Base-by-base conservation (phyloP, 2,113 vertebrate genomes). In the Peromyscus maniculatus region DNA sequence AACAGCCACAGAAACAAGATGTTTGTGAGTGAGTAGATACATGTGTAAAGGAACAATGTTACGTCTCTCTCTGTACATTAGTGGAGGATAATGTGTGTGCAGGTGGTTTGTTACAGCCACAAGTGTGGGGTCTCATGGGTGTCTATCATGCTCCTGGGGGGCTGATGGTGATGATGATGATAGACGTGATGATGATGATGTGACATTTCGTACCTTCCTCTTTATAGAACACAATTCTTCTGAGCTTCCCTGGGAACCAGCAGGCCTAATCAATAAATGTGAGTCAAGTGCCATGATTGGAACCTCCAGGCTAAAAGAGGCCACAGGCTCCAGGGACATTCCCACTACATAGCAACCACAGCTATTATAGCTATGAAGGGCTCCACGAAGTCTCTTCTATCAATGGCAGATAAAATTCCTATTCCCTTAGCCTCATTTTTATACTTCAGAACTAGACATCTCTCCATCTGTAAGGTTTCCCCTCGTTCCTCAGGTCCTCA, bases 371-470 rank as follows among this genome's bases (percentile, higher is more conserved):
- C 39, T 77, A 0, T 0, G 5, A 96, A 88, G 2, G 15, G 22
- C 67, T 71, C 95, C 28, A 2, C 64, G 67, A 87, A 75, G 67
- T 57, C 78, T 92, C 86, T 87, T 96, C 57, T 78, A 43, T 66
- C 0, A 1, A 71, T 62, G 3, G 77, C 26, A 92, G 94, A 16
- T 91, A 78, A 3, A 22, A 89, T 93, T 91, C 59, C 52, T 43
- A 82, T 95, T 89, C 64, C 72, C 86, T 95, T 87, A 28, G 82
- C 69, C 71, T 28, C 57, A 43, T 91, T 91, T 96, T 95, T 92
- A 67, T 28, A 71, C 57, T 69, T 96, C 16, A 59, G 80, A 89
- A 92, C 82, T 62, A 71, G 62, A 82, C 62, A 62, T 92, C 72
- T 95, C 90, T 93, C 87, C 39, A 74, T 87, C 89, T 91, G 4